Evolutionary conservation across 2,888 invertebrate species (phyloP).

Genomic region (Euclidia mi): DNA sequence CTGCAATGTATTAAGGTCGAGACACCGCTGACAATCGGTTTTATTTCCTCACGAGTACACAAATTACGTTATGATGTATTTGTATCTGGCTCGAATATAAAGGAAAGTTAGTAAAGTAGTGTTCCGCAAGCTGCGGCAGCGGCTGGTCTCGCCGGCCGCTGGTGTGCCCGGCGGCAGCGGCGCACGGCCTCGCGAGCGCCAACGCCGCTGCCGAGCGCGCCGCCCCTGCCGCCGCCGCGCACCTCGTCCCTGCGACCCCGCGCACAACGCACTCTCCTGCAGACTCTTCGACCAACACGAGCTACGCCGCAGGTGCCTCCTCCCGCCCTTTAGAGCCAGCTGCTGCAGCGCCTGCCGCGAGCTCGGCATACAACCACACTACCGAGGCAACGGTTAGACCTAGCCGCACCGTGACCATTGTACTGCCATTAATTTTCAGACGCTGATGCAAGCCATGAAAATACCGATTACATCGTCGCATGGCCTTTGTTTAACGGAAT

Average conservation of each 20-base stretch:
- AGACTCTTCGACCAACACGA: slow-evolving; percentile 77
- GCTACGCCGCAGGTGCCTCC: slow-evolving; percentile 87
- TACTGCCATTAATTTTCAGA: no score
- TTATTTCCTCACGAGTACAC: slow-evolving; percentile 5
- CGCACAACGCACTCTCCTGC: slow-evolving; percentile 87
- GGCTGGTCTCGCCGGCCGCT: slow-evolving; percentile 89
- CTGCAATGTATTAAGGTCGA: slow-evolving; percentile 11
- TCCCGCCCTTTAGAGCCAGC: slow-evolving; percentile 89
- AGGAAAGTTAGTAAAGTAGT: slow-evolving; percentile 76
- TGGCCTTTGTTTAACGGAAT: no score
- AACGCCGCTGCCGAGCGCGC: slow-evolving; percentile 87
- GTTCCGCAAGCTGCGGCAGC: slow-evolving; percentile 91
- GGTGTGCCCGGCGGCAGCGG: slow-evolving; percentile 89
- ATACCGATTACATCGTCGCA: no score
- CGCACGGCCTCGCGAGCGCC: slow-evolving; percentile 84
- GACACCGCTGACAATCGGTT: slow-evolving; percentile 21
- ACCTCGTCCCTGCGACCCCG: no score
- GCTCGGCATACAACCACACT: slow-evolving; percentile 52
- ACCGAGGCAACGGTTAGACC: slow-evolving; percentile 49
- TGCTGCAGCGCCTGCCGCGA: slow-evolving; percentile 90
- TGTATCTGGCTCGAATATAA: no score
- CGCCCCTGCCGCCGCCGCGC: slow-evolving; percentile 45
- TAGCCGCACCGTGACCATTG: no score
- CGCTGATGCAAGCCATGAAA: no score
- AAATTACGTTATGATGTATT: neutral